A percentile compares a stretch with the other conserved stretches of the same genome.
Conservation (phyloP, 2,113 vertebrate genomes). For the Potamarius usumacintae region DNA sequence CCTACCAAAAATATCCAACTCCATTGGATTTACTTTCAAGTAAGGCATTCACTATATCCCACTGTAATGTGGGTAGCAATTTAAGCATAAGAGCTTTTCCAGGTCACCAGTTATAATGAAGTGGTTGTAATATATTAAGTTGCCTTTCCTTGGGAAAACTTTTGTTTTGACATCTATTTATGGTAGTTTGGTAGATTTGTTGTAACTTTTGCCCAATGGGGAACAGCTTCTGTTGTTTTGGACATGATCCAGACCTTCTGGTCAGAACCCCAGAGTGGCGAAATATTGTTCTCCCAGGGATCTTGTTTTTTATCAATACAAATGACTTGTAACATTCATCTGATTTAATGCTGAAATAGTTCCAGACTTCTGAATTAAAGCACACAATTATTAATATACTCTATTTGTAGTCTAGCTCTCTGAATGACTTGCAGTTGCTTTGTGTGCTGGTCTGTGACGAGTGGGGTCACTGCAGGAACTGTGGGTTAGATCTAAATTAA, state of each 20-base stretch:
- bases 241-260: slow-evolving; percentile 13
- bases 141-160: neutral
- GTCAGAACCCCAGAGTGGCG: neutral
- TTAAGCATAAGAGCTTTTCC: slow-evolving; percentile 6
- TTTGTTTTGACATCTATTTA: slow-evolving; percentile 5
- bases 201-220: neutral
- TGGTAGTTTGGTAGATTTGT: slow-evolving; percentile 3
- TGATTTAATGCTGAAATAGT: neutral
- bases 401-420: neutral
- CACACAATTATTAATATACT: neutral
- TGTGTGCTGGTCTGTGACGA: neutral
- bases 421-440: neutral
- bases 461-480: neutral
- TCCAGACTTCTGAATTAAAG: neutral
- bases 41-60: neutral
- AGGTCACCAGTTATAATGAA: slow-evolving; percentile 1
- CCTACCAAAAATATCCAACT: neutral
- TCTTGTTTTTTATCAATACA: neutral
- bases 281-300: neutral
- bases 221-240: slow-evolving; percentile 11
- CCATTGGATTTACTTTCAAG: neutral
- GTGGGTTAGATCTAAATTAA: neutral
- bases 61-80: neutral
- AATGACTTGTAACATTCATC: neutral
- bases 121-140: slow-evolving; percentile 17